These are phyloP conservation scores for Eledona agricola DNA, from an alignment of 2,888 invertebrate species.

Conservation along the genomic window DNA sequence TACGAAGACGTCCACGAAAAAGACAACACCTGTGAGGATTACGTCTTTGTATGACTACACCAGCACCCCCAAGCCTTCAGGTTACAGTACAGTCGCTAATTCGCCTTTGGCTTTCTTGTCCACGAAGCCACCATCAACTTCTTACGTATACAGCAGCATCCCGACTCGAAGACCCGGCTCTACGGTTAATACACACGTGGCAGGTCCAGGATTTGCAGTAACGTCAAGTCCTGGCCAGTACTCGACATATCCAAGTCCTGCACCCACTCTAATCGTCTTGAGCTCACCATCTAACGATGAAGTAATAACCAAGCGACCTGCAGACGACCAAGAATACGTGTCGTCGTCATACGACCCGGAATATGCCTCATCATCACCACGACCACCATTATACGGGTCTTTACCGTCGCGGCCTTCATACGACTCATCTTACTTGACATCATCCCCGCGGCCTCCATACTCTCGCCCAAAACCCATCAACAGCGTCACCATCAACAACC, in stretches of 20 bases:
- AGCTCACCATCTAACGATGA: constrained; percentile 62
- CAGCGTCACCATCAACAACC: constrained; percentile 69
- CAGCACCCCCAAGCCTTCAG: constrained; percentile 52
- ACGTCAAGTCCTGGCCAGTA: constrained; percentile 46
- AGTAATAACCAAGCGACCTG: constrained; percentile 3
- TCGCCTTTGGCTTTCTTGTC: constrained; percentile 50
- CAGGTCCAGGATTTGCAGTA: constrained; percentile 52
- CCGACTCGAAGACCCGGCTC: constrained; percentile 50
- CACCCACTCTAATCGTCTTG: constrained; percentile 70
- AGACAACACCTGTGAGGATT: constrained; percentile 23
- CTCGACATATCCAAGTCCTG: constrained; percentile 59
- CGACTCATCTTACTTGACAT: constrained; percentile 29
- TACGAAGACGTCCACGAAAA: constrained; percentile 27
- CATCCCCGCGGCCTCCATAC: constrained; percentile 54
- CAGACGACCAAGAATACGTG: constrained; percentile 18
- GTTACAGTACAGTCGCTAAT: constrained; percentile 55
- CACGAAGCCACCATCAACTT: constrained; percentile 60
- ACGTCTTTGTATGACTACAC: constrained; percentile 12
- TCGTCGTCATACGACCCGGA: constrained; percentile 13
- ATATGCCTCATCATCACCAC: too few species aligned
- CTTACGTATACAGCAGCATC: constrained; percentile 58
- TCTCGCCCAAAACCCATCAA: constrained; percentile 60
- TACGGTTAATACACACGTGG: constrained; percentile 48
- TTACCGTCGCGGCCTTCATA: background rate
- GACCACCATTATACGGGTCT: background rate